Percentiles rank a stretch among this genome's conserved stretches.
Conservation (phyloP, 2,113 vertebrate species). For the Cyprinodon tularosa region DNA sequence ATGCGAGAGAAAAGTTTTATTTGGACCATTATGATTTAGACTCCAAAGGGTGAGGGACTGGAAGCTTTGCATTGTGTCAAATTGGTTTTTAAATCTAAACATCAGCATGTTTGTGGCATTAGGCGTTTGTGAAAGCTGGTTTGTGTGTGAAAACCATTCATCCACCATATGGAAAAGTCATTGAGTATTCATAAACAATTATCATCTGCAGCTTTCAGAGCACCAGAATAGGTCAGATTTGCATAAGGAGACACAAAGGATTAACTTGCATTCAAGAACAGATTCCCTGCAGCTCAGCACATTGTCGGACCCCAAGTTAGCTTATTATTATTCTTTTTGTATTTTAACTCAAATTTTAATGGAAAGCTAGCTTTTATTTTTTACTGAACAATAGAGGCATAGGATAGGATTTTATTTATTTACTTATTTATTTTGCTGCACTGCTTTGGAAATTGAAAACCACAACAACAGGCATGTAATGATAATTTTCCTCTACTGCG, state of each 20-base stretch:
- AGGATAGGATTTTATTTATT: too few species aligned
- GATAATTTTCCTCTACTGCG: conserved; percentile 9
- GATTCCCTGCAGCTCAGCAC: conserved; percentile 12
- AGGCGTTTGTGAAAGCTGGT: conserved; percentile 4
- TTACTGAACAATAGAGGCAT: too few species aligned
- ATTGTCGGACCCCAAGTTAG: conserved; percentile 29
- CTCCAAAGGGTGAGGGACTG: background rate
- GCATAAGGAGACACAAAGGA: conserved; percentile 70
- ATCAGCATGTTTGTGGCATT: background rate
- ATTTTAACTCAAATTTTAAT: background rate
- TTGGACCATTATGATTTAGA: background rate
- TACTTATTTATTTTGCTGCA: conserved; percentile 3
- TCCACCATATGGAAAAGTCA: conserved; percentile 77
- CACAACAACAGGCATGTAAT: conserved; percentile 11
- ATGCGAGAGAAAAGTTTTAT: background rate
- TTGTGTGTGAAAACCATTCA: conserved; percentile 36
- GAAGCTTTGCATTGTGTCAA: background rate
- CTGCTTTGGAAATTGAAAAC: conserved; percentile 21
- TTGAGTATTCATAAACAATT: conserved; percentile 76
- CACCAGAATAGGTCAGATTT: conserved; percentile 70
- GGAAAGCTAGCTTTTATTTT: background rate
- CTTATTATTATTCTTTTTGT: conserved; percentile 29
- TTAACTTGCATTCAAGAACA: conserved; percentile 27
- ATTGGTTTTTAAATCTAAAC: background rate
- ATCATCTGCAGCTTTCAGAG: conserved; percentile 62